Conservation (phyloP, 2,888 invertebrate genomes). For the Cerceris rybyensis region DNA sequence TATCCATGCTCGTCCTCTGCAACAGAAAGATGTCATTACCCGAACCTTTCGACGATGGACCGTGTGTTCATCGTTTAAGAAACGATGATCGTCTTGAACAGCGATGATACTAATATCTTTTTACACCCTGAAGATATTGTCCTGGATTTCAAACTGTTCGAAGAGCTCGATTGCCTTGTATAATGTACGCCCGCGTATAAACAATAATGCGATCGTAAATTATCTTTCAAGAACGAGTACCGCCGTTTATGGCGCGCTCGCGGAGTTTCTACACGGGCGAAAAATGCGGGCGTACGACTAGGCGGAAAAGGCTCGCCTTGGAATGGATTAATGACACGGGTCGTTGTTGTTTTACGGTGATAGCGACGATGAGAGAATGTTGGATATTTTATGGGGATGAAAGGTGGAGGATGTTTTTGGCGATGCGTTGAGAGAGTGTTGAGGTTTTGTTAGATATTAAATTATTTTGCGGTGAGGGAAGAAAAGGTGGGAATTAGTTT, state of each 20-base stretch:
- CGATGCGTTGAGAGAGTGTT: too few relatives aligned
- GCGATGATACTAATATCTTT: slow-evolving; percentile 17
- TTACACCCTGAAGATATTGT: slow-evolving; percentile 8
- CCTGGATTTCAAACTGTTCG: background rate
- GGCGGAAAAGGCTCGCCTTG: background rate
- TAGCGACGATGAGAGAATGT: too few relatives aligned
- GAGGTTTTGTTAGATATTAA: too few relatives aligned
- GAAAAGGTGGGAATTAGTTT: too few relatives aligned
- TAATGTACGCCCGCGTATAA: slow-evolving; percentile 17
- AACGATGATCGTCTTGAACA: slow-evolving; percentile 15
- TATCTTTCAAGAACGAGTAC: background rate
- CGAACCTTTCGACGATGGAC: slow-evolving; percentile 15
- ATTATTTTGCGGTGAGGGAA: too few relatives aligned
- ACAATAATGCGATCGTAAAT: slow-evolving; percentile 21
- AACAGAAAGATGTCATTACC: slow-evolving; percentile 47
- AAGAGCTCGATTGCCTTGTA: slow-evolving; percentile 4
- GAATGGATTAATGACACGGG: background rate
- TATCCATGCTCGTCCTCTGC: slow-evolving; percentile 31
- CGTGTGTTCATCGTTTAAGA: slow-evolving; percentile 42
- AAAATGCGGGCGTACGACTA: background rate
- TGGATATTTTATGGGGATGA: too few relatives aligned
- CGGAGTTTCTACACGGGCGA: too few relatives aligned
- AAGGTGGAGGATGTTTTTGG: too few relatives aligned
- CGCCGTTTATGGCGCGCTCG: background rate
- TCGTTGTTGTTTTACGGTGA: background rate